These are phyloP conservation scores for Atherinomorus stipes DNA, from an alignment of 2,113 vertebrate genomes.

Conservation along the genomic window DNA sequence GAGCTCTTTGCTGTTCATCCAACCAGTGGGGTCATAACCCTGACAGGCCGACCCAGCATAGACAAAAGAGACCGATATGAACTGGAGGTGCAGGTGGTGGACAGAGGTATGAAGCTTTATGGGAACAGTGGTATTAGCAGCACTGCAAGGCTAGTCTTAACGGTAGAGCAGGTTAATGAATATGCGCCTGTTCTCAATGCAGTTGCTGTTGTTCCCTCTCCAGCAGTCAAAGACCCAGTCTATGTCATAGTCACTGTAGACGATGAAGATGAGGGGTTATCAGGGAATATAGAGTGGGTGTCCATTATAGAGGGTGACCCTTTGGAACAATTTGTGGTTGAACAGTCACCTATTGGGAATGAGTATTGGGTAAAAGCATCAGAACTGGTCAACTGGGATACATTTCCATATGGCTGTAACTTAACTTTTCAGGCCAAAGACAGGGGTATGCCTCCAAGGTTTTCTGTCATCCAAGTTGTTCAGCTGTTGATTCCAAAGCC, in stretches of 20 bases:
- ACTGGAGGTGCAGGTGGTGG: constrained; percentile 93
- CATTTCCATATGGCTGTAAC: constrained; percentile 89
- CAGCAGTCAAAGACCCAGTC: constrained; percentile 85
- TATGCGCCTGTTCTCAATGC: constrained; percentile 88
- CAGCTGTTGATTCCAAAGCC: constrained; percentile 87
- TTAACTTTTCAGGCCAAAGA: constrained; percentile 97
- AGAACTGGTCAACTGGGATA: constrained; percentile 87
- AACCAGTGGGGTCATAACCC: constrained; percentile 91
- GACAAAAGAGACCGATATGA: constrained; percentile 89
- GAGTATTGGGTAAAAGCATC: constrained; percentile 91
- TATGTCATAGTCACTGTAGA: constrained; percentile 90
- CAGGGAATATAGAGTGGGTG: constrained; percentile 95
- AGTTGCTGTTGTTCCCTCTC: constrained; percentile 85
- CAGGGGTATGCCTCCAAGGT: constrained; percentile 90
- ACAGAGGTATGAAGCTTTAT: constrained; percentile 95
- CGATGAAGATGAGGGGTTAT: constrained; percentile 92
- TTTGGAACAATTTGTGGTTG: constrained; percentile 89
- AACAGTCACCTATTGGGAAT: constrained; percentile 87
- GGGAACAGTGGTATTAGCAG: constrained; percentile 94
- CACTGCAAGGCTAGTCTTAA: constrained; percentile 91
- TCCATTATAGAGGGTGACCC: constrained; percentile 93
- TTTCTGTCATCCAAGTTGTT: constrained; percentile 87
- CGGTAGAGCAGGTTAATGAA: constrained; percentile 90
- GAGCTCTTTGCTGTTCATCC: constrained; percentile 96
- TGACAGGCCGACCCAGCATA: constrained; percentile 88